These are phyloP conservation scores for Bradysia coprophila DNA, from an alignment of 1,140 invertebrate species.

Conservation along the genomic window DNA sequence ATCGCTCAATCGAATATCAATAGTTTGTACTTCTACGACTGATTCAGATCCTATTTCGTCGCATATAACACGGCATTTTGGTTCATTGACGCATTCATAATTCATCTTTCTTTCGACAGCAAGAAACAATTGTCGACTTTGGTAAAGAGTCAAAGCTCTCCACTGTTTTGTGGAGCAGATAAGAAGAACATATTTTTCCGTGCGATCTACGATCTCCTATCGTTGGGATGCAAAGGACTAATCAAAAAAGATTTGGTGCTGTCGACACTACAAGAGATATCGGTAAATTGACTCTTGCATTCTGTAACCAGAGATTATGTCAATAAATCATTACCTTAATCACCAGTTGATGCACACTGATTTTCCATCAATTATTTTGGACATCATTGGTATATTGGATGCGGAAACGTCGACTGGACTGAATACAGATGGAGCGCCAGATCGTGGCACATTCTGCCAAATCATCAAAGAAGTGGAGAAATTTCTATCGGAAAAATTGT, in stretches of 20 bases:
- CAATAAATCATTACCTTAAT: slow-evolving; percentile 5
- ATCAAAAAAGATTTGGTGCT: slow-evolving; percentile 53
- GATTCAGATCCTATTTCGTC: neutral
- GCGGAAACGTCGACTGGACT: slow-evolving; percentile 40
- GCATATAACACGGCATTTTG: neutral
- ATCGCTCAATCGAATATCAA: neutral
- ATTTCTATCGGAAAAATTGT: slow-evolving; percentile 62
- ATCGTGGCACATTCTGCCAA: slow-evolving; percentile 51
- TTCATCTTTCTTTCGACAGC: neutral
- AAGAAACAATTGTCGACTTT: neutral
- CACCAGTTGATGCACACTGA: slow-evolving; percentile 48
- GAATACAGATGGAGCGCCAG: slow-evolving; percentile 35
- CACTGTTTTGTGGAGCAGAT: slow-evolving; percentile 12
- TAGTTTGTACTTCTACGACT: neutral
- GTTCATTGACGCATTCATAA: neutral
- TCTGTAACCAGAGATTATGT: neutral
- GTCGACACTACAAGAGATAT: slow-evolving; percentile 41
- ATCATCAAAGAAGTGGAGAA: slow-evolving; percentile 62
- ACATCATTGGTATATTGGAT: slow-evolving; percentile 62
- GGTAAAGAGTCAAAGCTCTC: neutral
- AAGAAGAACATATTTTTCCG: slow-evolving; percentile 24
- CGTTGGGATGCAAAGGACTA: slow-evolving; percentile 43
- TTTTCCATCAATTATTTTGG: slow-evolving; percentile 55
- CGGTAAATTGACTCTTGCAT: slow-evolving; percentile 29
- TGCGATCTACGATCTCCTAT: slow-evolving; percentile 39